Evolutionary conservation across 2,113 vertebrate genomes (phyloP).

Genomic region (Macheiramphus alcinus): DNA sequence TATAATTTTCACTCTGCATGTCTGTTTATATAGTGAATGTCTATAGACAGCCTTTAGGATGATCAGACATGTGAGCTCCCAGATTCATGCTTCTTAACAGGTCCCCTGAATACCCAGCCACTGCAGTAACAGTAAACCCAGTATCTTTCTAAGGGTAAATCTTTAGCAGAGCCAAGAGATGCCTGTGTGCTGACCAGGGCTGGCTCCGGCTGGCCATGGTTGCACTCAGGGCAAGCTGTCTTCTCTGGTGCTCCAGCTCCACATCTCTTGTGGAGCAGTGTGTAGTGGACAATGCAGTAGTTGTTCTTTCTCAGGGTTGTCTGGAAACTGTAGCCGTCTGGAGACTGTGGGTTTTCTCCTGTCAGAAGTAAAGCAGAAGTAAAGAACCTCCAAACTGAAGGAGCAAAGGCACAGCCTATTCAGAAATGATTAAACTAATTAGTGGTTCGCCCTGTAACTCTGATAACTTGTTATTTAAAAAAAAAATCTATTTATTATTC

Average conservation of each 20-base stretch:
- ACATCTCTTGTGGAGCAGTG: not conserved
- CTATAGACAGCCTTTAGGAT: not conserved
- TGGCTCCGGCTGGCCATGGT: rapidly evolving
- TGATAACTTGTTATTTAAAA: not conserved
- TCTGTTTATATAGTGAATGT: not conserved
- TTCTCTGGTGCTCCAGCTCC: not conserved
- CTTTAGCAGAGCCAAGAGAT: not conserved
- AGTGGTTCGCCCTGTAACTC: not conserved
- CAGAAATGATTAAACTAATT: not conserved
- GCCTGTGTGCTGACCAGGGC: rapidly evolving
- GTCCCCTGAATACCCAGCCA: not conserved
- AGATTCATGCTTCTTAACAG: not conserved
- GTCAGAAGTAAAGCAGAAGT: not conserved
- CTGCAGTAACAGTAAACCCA: not conserved
- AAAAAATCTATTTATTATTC: not conserved
- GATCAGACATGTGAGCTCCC: not conserved
- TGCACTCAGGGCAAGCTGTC: not conserved
- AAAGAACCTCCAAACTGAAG: not conserved
- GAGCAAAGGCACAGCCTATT: not conserved
- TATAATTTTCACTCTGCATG: rapidly evolving
- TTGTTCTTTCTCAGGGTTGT: not conserved
- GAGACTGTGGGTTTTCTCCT: not conserved
- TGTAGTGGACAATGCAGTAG: no score
- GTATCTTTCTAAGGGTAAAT: not conserved
- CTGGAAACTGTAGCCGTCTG: not conserved